phyloP scores from a whole-genome alignment of 2,113 vertebrate genomes.

The Cephalopterus ornatus region DNA sequence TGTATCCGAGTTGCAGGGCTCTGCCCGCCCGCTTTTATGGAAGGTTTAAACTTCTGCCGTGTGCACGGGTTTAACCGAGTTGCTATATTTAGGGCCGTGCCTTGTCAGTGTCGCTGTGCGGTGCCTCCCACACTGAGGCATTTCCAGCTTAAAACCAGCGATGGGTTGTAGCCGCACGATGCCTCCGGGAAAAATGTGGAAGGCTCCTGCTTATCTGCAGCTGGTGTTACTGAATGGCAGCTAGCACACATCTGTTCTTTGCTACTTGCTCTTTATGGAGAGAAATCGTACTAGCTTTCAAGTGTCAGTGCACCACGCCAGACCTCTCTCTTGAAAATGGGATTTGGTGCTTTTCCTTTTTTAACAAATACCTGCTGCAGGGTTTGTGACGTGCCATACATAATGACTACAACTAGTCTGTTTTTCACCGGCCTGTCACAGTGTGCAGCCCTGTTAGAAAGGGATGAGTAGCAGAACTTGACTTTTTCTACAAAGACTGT shows the following conservation, averaged over 20 bases:
- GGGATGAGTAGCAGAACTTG: not conserved
- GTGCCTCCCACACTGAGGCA: not conserved
- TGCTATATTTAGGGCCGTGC: not conserved
- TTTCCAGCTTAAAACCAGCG: not conserved
- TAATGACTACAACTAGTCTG: not conserved
- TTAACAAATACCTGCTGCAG: not conserved
- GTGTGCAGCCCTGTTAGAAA: not conserved
- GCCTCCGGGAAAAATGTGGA: not conserved
- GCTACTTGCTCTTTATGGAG: not conserved
- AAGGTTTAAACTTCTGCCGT: too few species aligned
- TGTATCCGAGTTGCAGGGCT: not conserved
- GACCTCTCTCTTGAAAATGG: not conserved
- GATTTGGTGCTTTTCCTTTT: not conserved
- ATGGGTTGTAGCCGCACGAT: not conserved
- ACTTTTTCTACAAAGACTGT: not conserved
- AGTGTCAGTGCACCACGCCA: not conserved
- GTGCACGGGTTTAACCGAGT: not conserved
- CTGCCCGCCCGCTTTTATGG: accelerated
- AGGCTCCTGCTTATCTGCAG: not conserved
- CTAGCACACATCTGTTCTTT: not conserved
- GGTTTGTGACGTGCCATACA: not conserved
- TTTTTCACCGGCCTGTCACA: not conserved
- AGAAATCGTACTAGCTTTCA: not conserved
- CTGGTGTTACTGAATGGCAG: accelerated
- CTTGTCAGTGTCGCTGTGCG: not conserved